Base-by-base conservation (phyloP, 2,113 vertebrate species). In the Greenwoodochromis staneri region DNA sequence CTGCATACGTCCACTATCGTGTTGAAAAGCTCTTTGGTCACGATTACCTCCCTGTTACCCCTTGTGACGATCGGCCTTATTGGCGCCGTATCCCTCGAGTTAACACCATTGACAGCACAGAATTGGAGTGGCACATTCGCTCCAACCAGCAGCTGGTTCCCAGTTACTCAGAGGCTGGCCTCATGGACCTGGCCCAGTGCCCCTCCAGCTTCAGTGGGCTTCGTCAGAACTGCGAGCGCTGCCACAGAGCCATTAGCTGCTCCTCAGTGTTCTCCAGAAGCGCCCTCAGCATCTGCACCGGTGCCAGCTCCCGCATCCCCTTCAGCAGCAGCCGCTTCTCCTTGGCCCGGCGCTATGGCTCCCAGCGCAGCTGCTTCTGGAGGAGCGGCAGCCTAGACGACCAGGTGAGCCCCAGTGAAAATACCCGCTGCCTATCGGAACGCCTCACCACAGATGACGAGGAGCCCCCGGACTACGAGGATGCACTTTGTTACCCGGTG, bases 101-200 rank as follows among this genome's bases (percentile, higher is more conserved):
- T 86, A 98, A 99, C 96, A 99, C 98, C 4, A 97, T 99, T 31
- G 98, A 99, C 96, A 99, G 98, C 91, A 99, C 98, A 0, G 98
- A 99, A 88, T 94, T 99, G 85, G 98, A 99, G 90, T 99, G 98
- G 98, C 98, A 99, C 94, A 99, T 99, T 89, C 97, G 98, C 4
- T 99, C 98, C 94, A 99, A 99, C 93, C 98, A 98, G 97, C 98
- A 99, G 87, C 96, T 99, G 89, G 98, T 99, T 87, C 98, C 98
- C 93, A 99, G 98, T 93, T 99, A 99, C 94, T 99, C 98, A 0
- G 98, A 99, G 82, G 98, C 98, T 0, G 98, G 98, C 76, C 95
- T 99, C 76, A 99, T 99, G 98, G 98, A 99, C 93, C 95, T 99
- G 88, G 98, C 97, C 12, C 98, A 97, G 85, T 96, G 97, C 31